phyloP scores from a whole-genome alignment of 1,140 invertebrate genomes.

The Pomacea maculata region DNA sequence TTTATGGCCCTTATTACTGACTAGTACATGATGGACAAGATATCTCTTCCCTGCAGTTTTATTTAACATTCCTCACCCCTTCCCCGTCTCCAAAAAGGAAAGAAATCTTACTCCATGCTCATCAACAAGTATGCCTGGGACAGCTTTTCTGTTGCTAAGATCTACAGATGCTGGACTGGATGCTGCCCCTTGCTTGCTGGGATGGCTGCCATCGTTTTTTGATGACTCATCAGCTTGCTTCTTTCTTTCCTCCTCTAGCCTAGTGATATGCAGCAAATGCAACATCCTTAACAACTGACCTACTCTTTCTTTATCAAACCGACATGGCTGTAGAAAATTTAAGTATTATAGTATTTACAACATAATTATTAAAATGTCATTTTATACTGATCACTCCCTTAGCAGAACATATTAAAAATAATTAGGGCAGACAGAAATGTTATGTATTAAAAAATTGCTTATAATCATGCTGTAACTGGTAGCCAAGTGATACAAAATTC shows the following conservation, averaged over 20 bases:
- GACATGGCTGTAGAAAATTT: neutral
- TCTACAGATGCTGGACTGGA: neutral
- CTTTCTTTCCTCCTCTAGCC: conserved; percentile 2
- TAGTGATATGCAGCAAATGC: neutral
- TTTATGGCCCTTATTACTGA: too few species aligned
- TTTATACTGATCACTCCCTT: neutral
- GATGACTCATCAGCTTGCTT: neutral
- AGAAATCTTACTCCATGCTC: conserved; percentile 4
- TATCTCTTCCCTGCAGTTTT: too few species aligned
- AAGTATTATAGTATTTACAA: neutral
- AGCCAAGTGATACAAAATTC: too few species aligned
- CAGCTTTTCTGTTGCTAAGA: conserved; percentile 1
- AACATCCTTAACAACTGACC: neutral
- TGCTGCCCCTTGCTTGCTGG: neutral
- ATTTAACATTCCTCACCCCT: too few species aligned
- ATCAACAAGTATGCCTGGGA: conserved; percentile 13
- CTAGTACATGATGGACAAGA: too few species aligned
- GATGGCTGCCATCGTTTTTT: neutral
- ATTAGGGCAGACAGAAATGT: too few species aligned
- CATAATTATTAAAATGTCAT: neutral
- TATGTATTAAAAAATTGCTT: too few species aligned
- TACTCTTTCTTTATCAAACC: neutral
- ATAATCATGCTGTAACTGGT: too few species aligned
- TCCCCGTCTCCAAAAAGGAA: too few species aligned
- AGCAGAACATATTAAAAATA: too few species aligned